Evolutionary conservation across 2,888 invertebrate species (phyloP).

Genomic region (Micoletzkya japonica): DNA sequence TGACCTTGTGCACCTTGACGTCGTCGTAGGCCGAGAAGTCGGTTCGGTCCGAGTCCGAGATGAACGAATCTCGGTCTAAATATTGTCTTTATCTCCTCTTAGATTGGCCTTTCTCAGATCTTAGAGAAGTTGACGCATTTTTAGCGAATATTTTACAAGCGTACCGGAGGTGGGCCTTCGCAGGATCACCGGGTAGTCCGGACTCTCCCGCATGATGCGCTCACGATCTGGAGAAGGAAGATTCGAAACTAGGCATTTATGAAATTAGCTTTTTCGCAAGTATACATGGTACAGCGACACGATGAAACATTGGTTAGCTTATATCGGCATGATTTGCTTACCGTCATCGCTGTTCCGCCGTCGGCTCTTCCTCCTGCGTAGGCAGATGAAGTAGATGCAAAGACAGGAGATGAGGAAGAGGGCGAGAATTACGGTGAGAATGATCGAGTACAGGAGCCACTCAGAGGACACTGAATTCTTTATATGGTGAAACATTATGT

Average conservation of each 20-base stretch:
- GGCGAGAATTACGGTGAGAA: conserved; percentile 22
- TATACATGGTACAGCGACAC: neutral
- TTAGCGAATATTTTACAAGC: neutral
- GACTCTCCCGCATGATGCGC: conserved; percentile 19
- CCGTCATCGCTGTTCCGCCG: conserved; percentile 17
- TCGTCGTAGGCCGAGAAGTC: conserved; percentile 27
- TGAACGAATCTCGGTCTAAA: conserved; percentile 1
- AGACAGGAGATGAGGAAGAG: conserved; percentile 16
- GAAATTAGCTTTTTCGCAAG: neutral
- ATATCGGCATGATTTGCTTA: neutral
- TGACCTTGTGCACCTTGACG: conserved; percentile 7
- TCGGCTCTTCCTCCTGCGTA: conserved; percentile 14
- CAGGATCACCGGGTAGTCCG: neutral
- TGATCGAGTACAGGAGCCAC: conserved; percentile 25
- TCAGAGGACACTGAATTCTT: neutral
- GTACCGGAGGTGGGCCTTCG: neutral
- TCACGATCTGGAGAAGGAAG: conserved; percentile 9
- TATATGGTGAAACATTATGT: neutral
- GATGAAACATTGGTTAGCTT: neutral
- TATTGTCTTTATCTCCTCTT: neutral
- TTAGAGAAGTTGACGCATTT: too few species aligned
- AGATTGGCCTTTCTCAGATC: too few species aligned
- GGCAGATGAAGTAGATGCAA: conserved; percentile 18
- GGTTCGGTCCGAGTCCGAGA: conserved; percentile 24
- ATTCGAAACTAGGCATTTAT: neutral